phyloP scores from a whole-genome alignment of 2,113 vertebrate genomes.

The Oreochromis aureus region DNA sequence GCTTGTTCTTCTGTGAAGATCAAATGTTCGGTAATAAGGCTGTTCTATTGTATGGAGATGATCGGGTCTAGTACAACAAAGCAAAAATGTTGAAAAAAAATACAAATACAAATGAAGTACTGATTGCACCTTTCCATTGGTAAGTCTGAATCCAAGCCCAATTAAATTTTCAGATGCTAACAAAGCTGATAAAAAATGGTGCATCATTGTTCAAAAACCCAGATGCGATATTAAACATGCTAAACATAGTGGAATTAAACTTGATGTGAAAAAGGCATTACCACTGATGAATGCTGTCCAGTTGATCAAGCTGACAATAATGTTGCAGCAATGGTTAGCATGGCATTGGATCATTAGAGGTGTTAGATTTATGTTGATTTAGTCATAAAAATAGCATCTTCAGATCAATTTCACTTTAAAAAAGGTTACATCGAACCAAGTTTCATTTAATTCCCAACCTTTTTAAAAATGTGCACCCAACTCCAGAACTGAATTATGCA shows the following conservation, averaged over 20 bases:
- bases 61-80: background rate
- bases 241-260: background rate
- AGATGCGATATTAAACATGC: background rate
- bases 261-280: background rate
- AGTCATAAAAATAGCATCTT: background rate
- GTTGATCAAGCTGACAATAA: background rate
- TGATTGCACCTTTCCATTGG: background rate
- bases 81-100: background rate
- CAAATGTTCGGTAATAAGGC: background rate
- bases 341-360: background rate
- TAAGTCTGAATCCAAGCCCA: background rate
- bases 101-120: background rate
- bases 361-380: background rate
- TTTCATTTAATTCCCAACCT: background rate
- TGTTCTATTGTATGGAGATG: background rate
- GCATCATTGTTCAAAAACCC: background rate
- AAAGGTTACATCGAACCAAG: background rate
- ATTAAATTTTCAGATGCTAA: background rate
- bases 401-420: background rate
- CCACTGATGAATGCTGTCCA: background rate
- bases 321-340: background rate
- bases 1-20: background rate
- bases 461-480: background rate
- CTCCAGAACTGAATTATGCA: constrained; percentile 1
- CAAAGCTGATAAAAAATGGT: background rate